phyloP scores from a whole-genome alignment of 2,888 invertebrate genomes.

The Dascillus cervinus region DNA sequence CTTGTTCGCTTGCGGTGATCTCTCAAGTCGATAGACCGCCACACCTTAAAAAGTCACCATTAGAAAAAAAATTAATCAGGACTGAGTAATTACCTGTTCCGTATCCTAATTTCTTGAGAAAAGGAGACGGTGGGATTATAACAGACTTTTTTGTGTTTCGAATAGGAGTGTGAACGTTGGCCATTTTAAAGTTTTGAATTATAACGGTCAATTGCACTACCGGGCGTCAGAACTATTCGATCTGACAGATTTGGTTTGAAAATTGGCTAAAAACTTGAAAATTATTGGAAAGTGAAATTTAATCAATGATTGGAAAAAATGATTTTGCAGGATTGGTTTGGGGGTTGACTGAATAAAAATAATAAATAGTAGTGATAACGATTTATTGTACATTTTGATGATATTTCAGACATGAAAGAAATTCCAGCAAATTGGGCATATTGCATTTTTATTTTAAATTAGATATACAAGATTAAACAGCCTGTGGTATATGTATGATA shows the following conservation, averaged over 20 bases:
- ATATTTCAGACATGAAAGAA: constrained; percentile 22
- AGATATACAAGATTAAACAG: constrained; percentile 32
- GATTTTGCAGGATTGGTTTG: no score
- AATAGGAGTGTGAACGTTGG: constrained; percentile 43
- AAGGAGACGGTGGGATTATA: constrained; percentile 64
- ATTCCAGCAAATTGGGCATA: constrained; percentile 29
- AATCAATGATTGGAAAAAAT: no score
- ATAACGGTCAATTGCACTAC: neutral
- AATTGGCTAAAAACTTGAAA: no score
- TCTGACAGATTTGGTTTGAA: neutral
- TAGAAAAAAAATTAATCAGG: neutral
- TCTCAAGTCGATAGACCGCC: constrained; percentile 65
- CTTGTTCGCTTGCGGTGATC: constrained; percentile 61
- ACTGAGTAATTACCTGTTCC: constrained; percentile 56
- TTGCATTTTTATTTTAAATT: constrained; percentile 35
- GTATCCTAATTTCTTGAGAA: constrained; percentile 63
- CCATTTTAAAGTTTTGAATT: constrained; percentile 25
- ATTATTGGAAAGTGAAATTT: no score
- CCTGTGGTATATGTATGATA: constrained; percentile 28
- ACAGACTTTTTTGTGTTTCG: constrained; percentile 24
- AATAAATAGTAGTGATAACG: constrained; percentile 11
- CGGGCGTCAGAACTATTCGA: no score
- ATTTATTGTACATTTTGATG: constrained; percentile 27
- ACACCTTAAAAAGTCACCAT: constrained; percentile 54
- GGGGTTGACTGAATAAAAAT: no score